Conservation (phyloP, 2,888 invertebrate species). For the Gymnocheta viridis region DNA sequence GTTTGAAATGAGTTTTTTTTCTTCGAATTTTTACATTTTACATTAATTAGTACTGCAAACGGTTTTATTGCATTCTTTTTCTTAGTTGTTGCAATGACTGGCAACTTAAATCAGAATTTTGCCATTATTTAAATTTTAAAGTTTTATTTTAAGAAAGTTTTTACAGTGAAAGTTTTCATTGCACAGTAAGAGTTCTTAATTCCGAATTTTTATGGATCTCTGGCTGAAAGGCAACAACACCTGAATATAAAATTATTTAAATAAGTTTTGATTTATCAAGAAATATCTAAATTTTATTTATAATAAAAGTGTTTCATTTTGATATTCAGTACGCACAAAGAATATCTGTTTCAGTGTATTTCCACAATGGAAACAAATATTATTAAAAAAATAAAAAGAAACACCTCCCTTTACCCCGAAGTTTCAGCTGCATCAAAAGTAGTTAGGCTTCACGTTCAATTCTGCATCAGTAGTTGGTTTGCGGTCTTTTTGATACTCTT, state of each 20-base stretch:
- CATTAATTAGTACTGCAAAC: conserved; percentile 47
- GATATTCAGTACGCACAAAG: not conserved
- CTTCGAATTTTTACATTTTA: conserved; percentile 14
- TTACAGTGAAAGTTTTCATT: not conserved
- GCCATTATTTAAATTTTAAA: not conserved
- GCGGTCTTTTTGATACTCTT: not conserved
- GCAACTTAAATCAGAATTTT: not conserved
- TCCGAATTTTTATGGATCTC: not conserved
- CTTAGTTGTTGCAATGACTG: conserved; percentile 15
- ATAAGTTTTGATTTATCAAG: too few species aligned
- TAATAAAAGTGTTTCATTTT: not conserved
- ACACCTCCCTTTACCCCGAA: not conserved
- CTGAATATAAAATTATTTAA: too few species aligned
- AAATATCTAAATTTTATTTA: not conserved
- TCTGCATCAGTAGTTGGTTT: not conserved
- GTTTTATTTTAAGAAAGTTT: not conserved
- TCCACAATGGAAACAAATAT: not conserved
- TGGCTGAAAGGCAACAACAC: too few species aligned
- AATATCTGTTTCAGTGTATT: not conserved
- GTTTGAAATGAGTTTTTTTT: conserved; percentile 53
- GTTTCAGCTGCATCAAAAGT: not conserved
- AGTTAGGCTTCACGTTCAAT: not conserved
- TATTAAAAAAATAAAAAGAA: too few species aligned
- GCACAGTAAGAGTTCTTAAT: not conserved
- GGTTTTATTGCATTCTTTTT: not conserved